Evolutionary conservation across 2,113 vertebrate species (phyloP).

Genomic region (Heliornis fulica): DNA sequence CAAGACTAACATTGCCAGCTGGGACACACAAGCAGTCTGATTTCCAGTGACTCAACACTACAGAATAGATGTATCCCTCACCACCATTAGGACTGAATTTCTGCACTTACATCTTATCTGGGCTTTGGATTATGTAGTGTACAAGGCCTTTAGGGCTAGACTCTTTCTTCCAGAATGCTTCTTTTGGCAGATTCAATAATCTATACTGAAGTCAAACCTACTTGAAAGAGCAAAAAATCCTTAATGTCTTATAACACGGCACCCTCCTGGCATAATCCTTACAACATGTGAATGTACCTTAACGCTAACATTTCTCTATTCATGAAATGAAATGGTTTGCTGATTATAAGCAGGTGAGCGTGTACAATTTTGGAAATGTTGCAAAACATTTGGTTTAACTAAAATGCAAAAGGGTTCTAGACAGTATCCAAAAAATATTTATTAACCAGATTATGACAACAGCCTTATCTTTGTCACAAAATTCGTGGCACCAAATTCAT

Average conservation of each 20-base stretch:
- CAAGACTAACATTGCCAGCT: background rate
- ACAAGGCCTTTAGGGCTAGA: background rate
- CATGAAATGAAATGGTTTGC: background rate
- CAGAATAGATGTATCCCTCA: background rate
- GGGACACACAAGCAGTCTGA: background rate
- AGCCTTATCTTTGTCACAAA: background rate
- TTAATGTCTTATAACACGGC: background rate
- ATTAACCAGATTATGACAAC: background rate
- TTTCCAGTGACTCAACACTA: background rate
- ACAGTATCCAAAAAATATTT: background rate
- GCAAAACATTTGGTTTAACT: background rate
- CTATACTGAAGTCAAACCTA: background rate
- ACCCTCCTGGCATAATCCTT: fast-evolving
- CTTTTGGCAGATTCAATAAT: background rate
- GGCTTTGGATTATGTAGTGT: background rate
- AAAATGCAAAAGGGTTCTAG: background rate
- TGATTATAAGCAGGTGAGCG: background rate
- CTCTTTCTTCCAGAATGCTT: background rate
- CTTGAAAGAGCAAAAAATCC: background rate
- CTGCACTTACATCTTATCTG: background rate
- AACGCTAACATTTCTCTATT: background rate
- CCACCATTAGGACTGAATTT: background rate
- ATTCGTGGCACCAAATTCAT: too few species aligned
- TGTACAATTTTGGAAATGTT: background rate
- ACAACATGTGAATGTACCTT: background rate